Evolutionary conservation across 2,113 vertebrate genomes (phyloP), one percentile per base, ranked within the genome.

Genomic region (Desmodus rotundus): DNA sequence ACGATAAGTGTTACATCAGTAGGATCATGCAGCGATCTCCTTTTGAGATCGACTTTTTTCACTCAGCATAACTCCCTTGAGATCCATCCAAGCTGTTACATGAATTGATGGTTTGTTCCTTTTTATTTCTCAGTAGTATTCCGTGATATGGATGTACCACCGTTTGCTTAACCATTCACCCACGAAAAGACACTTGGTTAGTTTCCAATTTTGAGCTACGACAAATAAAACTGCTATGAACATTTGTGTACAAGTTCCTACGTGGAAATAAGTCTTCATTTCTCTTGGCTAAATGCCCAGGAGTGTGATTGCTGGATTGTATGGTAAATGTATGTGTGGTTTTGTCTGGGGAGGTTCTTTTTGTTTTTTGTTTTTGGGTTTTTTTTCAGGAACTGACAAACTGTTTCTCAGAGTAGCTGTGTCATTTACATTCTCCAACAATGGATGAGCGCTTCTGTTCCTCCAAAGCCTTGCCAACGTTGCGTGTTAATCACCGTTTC

Each of bases 201-300:
- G 45, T 70, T 94, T 95, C 92, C 84, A 97, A 8, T 89, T 96
- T 95, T 77, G 72, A 87, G 43, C 31, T 92, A 43, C 89, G 76
- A 87, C 58, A 87, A 89, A 92, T 92, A 87, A 95, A 96, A 94
- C 76, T 50, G 65, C 91, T 70, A 33, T 81, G 65, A 97, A 93
- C 91, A 81, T 72, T 95, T 61, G 33, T 89, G 47, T 89, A 85
- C 84, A 95, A 89, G 94, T 87, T 96, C 52, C 81, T 96, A n/a
- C 1, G 1, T 95, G 92, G 86, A 96, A 93, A 89, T 76, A 90
- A 96, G 45, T 72, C 87, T 92, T 96, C 50, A 36, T 92, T 96
- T 96, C 78, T 92, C 67, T 95, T 93, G 90, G 90, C 68, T 80
- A 85, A 76, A 72, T 72, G 80, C 92, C 90, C 74, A 72, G 80